Conservation (phyloP, 23 tunicate genomes). For the Botrylloides violaceus region DNA sequence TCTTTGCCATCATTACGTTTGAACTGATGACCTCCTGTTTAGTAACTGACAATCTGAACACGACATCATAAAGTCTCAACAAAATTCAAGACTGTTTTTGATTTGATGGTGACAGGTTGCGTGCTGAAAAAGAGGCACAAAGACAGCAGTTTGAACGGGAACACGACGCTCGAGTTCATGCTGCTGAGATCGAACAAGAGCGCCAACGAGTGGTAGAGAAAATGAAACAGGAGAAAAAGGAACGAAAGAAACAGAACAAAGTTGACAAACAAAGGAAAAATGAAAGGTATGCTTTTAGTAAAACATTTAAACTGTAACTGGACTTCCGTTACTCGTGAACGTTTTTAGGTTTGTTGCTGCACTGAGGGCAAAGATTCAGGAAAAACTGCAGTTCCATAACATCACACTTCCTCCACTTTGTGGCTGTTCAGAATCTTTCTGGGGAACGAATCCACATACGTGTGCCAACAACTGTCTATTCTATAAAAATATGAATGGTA, state of each 20-base stretch:
- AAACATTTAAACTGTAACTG: neutral
- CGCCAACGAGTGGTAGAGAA: constrained; percentile 10
- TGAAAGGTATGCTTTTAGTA: neutral
- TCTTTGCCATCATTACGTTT: no score
- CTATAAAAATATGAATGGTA: constrained; percentile 57
- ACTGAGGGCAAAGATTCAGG: constrained; percentile 32
- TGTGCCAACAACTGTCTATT: constrained; percentile 81
- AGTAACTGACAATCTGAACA: no score
- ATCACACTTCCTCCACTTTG: constrained; percentile 63
- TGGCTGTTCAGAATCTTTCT: constrained; percentile 51
- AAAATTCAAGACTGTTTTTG: no score
- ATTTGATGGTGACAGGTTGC: constrained; percentile 32
- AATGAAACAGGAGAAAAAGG: neutral
- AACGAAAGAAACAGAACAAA: neutral
- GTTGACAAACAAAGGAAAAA: neutral
- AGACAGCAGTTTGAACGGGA: constrained; percentile 41
- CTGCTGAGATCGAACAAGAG: constrained; percentile 33
- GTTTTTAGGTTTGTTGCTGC: constrained; percentile 41
- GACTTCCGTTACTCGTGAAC: neutral
- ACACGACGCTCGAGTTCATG: constrained; percentile 60
- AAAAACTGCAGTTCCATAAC: constrained; percentile 31
- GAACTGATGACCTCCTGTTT: no score
- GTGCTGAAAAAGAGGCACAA: constrained; percentile 50
- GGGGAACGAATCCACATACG: constrained; percentile 43
- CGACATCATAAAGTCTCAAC: no score